Base-by-base conservation (phyloP, 1,140 invertebrate genomes). In the Drosophila tani region DNA sequence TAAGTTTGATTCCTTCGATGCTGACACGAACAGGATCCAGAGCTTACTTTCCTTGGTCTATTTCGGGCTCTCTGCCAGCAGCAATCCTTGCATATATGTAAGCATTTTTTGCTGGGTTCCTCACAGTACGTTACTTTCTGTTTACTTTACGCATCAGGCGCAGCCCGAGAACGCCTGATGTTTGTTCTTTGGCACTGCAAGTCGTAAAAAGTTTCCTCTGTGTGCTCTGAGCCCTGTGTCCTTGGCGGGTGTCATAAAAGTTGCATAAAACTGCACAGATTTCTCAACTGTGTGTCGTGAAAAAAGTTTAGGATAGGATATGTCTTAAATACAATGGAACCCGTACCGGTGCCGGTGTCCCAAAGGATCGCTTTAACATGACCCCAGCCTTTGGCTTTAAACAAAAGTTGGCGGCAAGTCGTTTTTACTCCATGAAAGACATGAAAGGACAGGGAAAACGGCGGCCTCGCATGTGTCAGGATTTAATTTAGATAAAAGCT, bases 401-500 rank as follows among this genome's bases (percentile, higher is more conserved):
- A 76, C 58, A 63, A 19, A 2, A 40, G 8, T 12, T 19, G 35
- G 53, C 53, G 5, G 75, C 75, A 69, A 80, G 83, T 75, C 79
- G 83, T 79, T 90, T 76, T 70, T 77, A 90, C 78, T 53, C 73
- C 63, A 79, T 81, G 59, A 17, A 24, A 24, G 53, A 35, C 63
- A 79, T 81, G 59, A 17, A 24, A 24, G 53, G 40, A 27, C 21
- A 51, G 57, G 24, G n/a, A 59, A 50, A 24, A 43, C 35, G 29
- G n/a, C 59, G 49, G 55, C 45, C 55, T 66, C 51, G 73, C 55
- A 70, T 81, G 65, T 63, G 70, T 63, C 50, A 67, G 85, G 85
- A 88, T 90, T 90, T 90, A 90, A 90, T 90, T 90, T 90, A 85
- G 85, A 90, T 90, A 90, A 90, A 90, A 90, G 85, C 82, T 90